Percentiles rank a stretch among this genome's conserved stretches.
phyloP scores from a whole-genome alignment of 2,797 vertebrate genomes.

The Sebastes baramenuke region DNA sequence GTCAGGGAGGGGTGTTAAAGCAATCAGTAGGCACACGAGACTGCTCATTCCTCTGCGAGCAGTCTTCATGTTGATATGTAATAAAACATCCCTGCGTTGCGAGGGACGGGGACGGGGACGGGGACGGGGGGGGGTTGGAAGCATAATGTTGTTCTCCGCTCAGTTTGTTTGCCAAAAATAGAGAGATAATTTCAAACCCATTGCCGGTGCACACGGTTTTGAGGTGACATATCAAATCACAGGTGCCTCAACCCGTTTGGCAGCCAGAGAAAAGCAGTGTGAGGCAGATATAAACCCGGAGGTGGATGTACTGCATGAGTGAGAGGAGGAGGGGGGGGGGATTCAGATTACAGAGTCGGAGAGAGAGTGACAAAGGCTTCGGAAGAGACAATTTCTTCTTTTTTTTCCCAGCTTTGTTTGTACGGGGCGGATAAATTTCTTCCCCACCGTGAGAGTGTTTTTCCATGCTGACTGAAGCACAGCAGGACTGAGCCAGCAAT shows the following conservation, averaged over 20 bases:
- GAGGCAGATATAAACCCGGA: constrained; percentile 28
- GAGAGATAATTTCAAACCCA: constrained; percentile 32
- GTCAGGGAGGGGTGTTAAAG: constrained; percentile 66
- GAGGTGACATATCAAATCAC: constrained; percentile 45
- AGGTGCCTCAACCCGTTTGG: constrained; percentile 32
- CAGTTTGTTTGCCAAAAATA: constrained; percentile 39
- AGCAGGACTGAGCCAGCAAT: constrained; percentile 76
- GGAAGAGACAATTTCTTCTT: constrained; percentile 39
- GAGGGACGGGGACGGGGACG: not conserved
- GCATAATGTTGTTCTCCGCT: constrained; percentile 5
- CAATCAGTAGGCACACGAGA: constrained; percentile 59
- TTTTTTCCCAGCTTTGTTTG: constrained; percentile 61
- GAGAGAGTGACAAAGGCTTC: constrained; percentile 43
- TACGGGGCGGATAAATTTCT: constrained; percentile 60
- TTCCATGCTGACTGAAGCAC: constrained; percentile 74
- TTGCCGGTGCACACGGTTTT: constrained; percentile 2
- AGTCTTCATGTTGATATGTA: constrained; percentile 38
- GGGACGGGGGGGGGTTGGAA: not conserved
- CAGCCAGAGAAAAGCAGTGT: constrained; percentile 3
- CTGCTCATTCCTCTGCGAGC: constrained; percentile 35
- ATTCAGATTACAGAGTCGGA: constrained; percentile 49
- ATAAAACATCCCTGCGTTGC: constrained; percentile 31
- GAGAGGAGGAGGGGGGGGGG: constrained; percentile 11
- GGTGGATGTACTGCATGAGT: constrained; percentile 39
- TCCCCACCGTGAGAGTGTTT: constrained; percentile 66